Evolutionary conservation across 2,888 invertebrate genomes (phyloP).

Genomic region (Agrochola litura): DNA sequence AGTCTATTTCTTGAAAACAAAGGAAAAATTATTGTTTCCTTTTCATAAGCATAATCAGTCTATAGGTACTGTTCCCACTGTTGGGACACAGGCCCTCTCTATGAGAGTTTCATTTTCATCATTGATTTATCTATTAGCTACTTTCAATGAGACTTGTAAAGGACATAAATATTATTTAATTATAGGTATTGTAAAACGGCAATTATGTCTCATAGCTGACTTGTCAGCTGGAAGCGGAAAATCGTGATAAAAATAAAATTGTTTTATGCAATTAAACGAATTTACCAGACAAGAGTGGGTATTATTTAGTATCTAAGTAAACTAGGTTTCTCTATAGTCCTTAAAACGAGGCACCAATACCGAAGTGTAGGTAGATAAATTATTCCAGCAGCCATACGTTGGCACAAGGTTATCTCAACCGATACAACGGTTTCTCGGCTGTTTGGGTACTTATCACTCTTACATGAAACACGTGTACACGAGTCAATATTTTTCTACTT

Average conservation of each 20-base stretch:
- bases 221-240: neutral
- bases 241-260: neutral
- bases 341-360: constrained; percentile 28
- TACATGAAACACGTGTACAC: constrained; percentile 64
- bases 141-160: constrained; percentile 6
- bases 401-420: constrained; percentile 61
- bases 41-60: neutral
- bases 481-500: constrained; percentile 61
- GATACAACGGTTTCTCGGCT: constrained; percentile 53
- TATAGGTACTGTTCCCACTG: too few species aligned
- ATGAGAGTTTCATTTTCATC: constrained; percentile 2
- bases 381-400: constrained; percentile 50
- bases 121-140: neutral
- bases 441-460: constrained; percentile 63
- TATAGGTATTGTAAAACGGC: neutral
- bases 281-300: neutral
- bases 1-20: constrained; percentile 1
- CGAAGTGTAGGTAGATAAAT: constrained; percentile 37
- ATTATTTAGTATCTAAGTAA: neutral
- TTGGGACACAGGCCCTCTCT: too few species aligned
- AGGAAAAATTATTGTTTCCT: neutral
- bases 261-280: neutral
- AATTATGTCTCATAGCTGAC: neutral
- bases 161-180: neutral
- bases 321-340: constrained; percentile 1